These are phyloP conservation scores for Lophotriccus pileatus DNA, from an alignment of 2,797 vertebrate genomes.

Conservation along the genomic window DNA sequence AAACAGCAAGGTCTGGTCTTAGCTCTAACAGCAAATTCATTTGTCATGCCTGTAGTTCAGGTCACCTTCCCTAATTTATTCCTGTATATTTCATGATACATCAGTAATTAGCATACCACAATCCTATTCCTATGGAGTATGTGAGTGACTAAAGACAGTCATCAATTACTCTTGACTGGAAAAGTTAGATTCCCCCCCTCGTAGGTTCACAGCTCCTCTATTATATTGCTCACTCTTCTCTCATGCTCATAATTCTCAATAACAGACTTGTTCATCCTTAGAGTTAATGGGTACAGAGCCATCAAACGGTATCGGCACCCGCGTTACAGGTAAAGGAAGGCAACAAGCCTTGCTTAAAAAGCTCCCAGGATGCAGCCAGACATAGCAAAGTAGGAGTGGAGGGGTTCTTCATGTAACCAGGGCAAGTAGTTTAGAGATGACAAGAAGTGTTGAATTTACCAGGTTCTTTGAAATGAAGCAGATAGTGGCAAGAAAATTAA, in stretches of 20 bases:
- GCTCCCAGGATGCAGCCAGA: neutral
- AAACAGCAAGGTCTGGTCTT: neutral
- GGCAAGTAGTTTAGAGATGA: neutral
- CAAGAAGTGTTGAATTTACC: neutral
- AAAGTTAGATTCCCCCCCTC: neutral
- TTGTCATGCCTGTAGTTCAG: neutral
- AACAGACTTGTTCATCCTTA: neutral
- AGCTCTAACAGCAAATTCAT: neutral
- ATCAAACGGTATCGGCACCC: fast-evolving
- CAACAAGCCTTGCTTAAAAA: neutral
- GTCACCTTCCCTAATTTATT: neutral
- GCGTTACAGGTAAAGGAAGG: neutral
- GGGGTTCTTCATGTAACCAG: neutral
- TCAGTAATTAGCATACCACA: neutral
- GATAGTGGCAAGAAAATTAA: neutral
- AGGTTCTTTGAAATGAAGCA: neutral
- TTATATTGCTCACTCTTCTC: neutral
- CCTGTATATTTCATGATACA: neutral
- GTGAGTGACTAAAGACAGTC: neutral
- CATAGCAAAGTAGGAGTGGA: neutral
- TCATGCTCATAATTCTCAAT: neutral
- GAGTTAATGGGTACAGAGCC: neutral
- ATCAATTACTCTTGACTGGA: neutral
- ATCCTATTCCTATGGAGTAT: neutral
- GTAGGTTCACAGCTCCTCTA: neutral